phyloP scores from a whole-genome alignment of 2,797 vertebrate genomes.

The Cetoscarus ocellatus region DNA sequence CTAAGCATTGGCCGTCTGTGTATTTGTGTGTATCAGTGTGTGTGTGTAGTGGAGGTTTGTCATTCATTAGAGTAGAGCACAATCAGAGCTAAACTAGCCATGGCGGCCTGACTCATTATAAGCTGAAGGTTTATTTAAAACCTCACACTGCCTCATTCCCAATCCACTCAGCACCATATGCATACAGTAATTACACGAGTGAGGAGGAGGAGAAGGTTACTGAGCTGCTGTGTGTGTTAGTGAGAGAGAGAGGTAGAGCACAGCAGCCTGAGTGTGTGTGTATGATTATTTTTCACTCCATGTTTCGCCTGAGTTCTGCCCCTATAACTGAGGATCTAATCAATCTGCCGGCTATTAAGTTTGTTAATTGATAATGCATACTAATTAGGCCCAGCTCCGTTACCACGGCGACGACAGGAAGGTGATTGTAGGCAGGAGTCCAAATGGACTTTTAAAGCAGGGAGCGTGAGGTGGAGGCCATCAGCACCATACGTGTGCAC shows the following conservation, averaged over 20 bases:
- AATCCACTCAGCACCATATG: slow-evolving; percentile 94
- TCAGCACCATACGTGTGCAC: slow-evolving; percentile 75
- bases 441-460: slow-evolving; percentile 99
- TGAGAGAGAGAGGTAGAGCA: slow-evolving; percentile 47
- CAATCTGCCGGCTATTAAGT: slow-evolving; percentile 99
- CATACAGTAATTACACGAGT: slow-evolving; percentile 95
- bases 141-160: slow-evolving; percentile 89
- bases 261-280: slow-evolving; percentile 58
- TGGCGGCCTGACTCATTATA: slow-evolving; percentile 87
- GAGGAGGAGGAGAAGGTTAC: slow-evolving; percentile 87
- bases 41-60: slow-evolving; percentile 69
- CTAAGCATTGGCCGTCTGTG: slow-evolving; percentile 19
- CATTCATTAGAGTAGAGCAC: slow-evolving; percentile 85
- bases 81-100: slow-evolving; percentile 88
- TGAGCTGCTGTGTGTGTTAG: slow-evolving; percentile 80
- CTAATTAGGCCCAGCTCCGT: slow-evolving; percentile 99
- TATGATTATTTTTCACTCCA: slow-evolving; percentile 96
- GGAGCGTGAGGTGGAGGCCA: slow-evolving; percentile 93
- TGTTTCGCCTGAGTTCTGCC: slow-evolving; percentile 99
- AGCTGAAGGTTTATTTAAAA: slow-evolving; percentile 90
- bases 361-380: slow-evolving; percentile 99
- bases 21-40: slow-evolving; percentile 23
- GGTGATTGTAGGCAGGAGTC: slow-evolving; percentile 99
- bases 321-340: slow-evolving; percentile 99
- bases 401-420: slow-evolving; percentile 97